Evolutionary conservation across 2,888 invertebrate species (phyloP), one percentile per base, ranked within the genome.

Genomic region (Catocala fraxini): DNA sequence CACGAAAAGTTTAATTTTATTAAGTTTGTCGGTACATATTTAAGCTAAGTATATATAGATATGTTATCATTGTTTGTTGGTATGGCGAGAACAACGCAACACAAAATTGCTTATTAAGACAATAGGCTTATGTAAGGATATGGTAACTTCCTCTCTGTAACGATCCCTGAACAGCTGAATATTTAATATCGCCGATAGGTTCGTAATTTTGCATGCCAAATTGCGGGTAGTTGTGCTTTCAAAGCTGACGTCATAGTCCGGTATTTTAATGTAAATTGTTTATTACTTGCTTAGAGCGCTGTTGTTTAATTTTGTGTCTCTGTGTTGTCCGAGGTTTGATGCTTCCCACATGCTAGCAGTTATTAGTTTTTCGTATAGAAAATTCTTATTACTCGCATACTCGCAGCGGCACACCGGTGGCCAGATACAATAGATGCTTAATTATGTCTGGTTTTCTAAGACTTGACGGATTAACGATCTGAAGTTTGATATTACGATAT

Each of bases 111-210:
- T 71, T 70, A 71, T 71, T 70, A 68, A 62, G 57, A 62, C 71
- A 73, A 75, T 70, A 70, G 63, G 63, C 69, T 68, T 71, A 73
- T 66, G 58, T 34, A 63, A 61, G 49, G 65, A 59, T 66, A 63
- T 56, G 34, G 59, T 43, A 69, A 59, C 63, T 71, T 60, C 62
- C 62, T 54, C 52, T 56, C 52, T 43, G 63, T 59, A 67, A 71
- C 61, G 61, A 68, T 72, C 64, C 65, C 58, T 61, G 63, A 56
- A 61, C 65, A 63, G 55, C 59, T 77, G 76, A 78, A 78, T 78
- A 76, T 76, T 72, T 76, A 75, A 78, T 65, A 48, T 48, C 15
- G 41, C 15, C 51, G 51, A 56, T 56, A 61, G 52, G 43, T 35
- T 46, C 35, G 39, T 34, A 25, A 56, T 41, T 56, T 52, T 52